Conservation (phyloP, 2,797 vertebrate genomes). For the Acipenser oxyrinchus region DNA sequence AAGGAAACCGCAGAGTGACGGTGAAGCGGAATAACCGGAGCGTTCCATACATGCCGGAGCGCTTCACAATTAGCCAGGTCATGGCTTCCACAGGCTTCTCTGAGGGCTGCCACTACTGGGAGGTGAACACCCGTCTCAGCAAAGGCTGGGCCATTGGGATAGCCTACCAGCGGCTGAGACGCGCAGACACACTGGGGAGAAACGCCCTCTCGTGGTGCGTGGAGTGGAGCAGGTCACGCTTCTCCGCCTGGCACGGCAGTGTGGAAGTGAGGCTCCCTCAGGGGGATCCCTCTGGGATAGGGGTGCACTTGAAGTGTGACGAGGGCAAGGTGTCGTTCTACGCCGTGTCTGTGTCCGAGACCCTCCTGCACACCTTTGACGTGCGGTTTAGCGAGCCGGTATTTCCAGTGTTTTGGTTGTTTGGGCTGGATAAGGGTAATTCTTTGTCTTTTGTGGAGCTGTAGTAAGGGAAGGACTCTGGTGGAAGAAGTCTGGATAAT, state of each 20-base stretch:
- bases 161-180: constrained; percentile 33
- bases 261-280: constrained; percentile 26
- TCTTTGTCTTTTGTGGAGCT: constrained; percentile 34
- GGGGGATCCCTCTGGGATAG: constrained; percentile 35
- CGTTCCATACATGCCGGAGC: constrained; percentile 20
- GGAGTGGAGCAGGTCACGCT: constrained; percentile 39
- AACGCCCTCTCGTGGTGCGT: constrained; percentile 47
- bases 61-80: constrained; percentile 46
- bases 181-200: constrained; percentile 36
- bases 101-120: constrained; percentile 47
- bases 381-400: constrained; percentile 29
- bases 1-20: constrained; percentile 32
- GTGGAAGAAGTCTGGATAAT: too few relatives aligned
- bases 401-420: constrained; percentile 55
- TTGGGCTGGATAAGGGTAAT: constrained; percentile 30
- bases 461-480: too few relatives aligned
- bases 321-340: constrained; percentile 40
- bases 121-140: constrained; percentile 41
- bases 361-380: constrained; percentile 35
- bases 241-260: constrained; percentile 37
- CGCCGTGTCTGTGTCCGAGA: constrained; percentile 28
- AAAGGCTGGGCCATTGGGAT: constrained; percentile 48
- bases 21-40: constrained; percentile 17
- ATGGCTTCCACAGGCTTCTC: constrained; percentile 47
- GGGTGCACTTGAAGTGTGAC: constrained; percentile 45